Evolutionary conservation across 1,140 invertebrate species (phyloP), one percentile per base, ranked within the genome.

Genomic region (Palaemon carinicauda): DNA sequence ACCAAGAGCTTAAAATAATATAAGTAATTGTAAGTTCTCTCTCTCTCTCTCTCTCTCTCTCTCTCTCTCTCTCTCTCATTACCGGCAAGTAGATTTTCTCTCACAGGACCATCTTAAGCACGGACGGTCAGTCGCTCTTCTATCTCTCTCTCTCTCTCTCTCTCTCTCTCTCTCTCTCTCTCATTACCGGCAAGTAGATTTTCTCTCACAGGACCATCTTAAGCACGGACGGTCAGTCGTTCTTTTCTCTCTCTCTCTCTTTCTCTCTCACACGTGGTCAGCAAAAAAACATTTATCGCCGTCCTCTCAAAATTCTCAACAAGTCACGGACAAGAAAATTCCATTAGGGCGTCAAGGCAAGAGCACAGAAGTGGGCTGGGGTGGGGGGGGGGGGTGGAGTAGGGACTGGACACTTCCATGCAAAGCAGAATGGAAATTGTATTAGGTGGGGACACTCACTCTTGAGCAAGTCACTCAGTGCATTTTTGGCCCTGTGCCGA

Each of bases 401-500:
- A n/a, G n/a, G 60, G 52, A 52, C 31, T 41, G 52, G 82, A 85
- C 74, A 77, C 65, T 85, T 77, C 82, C 82, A 85, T 85, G 82
- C 82, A 85, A 85, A 85, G 82, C 82, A 85, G 82, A 77, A 77
- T 41, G 71, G 77, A 77, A 78, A 83, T 83, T 69, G 81, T 69
- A 83, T 83, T 83, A 83, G 52, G 56, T 33, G 54, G 52, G 69
- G 78, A 80, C 78, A 21, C 27, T 53, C 31, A 10, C 53, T 17
- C 19, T n/a, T 27, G 29, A 29, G 7, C 33, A 7, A 31, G 12
- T 31, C n/a, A 2, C 33, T 33, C 19, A 33, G 21, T 41, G 31
- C 54, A 41, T 33, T 60, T n/a, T 60, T 17, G 21, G 27, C 56
- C 54, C 33, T 71, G 65, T 33, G 24, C 24, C 60, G 1, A 15